Evolutionary conservation across 2,113 vertebrate genomes (phyloP).

Genomic region (Campylomormyrus numenius): DNA sequence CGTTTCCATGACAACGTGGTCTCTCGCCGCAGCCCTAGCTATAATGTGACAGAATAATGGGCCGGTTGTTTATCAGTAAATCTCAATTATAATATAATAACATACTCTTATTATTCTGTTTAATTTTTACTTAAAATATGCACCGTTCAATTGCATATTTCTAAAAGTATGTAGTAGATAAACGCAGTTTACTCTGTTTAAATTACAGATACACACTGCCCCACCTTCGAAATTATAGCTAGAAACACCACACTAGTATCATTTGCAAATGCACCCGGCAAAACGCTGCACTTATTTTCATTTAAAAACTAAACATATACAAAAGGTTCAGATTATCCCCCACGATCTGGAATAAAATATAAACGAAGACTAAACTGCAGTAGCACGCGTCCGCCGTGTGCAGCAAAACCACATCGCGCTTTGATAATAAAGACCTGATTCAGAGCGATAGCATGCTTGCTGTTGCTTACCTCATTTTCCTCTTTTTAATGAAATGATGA

Average conservation of each 20-base stretch:
- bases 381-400: background rate
- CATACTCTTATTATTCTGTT: background rate
- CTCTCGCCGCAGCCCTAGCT: slow-evolving; percentile 28
- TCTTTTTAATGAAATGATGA: slow-evolving; percentile 39
- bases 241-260: background rate
- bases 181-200: background rate
- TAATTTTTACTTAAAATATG: background rate
- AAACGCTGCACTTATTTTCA: background rate
- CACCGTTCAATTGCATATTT: background rate
- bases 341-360: background rate
- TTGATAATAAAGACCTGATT: slow-evolving; percentile 46
- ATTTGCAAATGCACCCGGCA: background rate
- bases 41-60: slow-evolving; percentile 13
- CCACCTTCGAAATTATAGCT: slow-evolving; percentile 11
- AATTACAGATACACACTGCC: slow-evolving; percentile 7
- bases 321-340: background rate
- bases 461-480: slow-evolving; percentile 66
- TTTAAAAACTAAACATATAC: background rate
- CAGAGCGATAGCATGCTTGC: slow-evolving; percentile 41
- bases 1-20: slow-evolving; percentile 58
- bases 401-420: slow-evolving; percentile 24
- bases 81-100: background rate
- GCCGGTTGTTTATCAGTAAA: background rate
- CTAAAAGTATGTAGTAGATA: background rate
- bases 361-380: slow-evolving; percentile 1